Conservation (phyloP, 2,113 vertebrate genomes). For the Pyrgilauda ruficollis region DNA sequence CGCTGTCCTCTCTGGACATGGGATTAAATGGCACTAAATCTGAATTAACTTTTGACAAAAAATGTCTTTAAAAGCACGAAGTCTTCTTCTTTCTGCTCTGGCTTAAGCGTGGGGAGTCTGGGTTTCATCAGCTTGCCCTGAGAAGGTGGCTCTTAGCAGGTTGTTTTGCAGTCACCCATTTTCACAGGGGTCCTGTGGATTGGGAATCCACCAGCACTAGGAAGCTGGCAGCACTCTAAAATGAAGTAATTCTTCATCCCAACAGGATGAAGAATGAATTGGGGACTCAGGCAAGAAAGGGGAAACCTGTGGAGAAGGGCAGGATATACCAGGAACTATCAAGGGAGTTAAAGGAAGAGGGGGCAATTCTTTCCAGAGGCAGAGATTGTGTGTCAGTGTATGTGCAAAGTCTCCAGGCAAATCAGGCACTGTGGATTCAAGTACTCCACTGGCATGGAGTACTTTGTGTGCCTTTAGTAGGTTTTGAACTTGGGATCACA, state of each 20-base stretch:
- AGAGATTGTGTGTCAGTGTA: neutral
- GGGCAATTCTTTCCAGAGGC: neutral
- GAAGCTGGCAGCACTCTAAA: neutral
- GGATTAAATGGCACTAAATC: neutral
- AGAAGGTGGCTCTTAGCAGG: neutral
- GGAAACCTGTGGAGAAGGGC: neutral
- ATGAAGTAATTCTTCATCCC: neutral
- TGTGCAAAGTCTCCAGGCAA: neutral
- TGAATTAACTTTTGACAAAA: neutral
- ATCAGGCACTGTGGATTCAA: neutral
- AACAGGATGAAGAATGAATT: neutral
- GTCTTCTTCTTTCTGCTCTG: neutral
- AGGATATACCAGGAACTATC: neutral
- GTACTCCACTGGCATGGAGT: neutral
- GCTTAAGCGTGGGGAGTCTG: neutral
- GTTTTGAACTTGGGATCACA: neutral
- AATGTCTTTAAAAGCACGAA: neutral
- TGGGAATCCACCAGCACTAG: neutral
- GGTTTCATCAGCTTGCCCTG: neutral
- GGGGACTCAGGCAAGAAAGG: neutral
- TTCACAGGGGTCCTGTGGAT: neutral
- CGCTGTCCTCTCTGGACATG: neutral
- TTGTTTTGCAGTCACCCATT: neutral
- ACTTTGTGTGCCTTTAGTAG: neutral
- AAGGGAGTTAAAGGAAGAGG: neutral